Percentiles rank a stretch among this genome's conserved stretches.
phyloP scores from a whole-genome alignment of 2,113 vertebrate species.

The Prionailurus viverrinus region DNA sequence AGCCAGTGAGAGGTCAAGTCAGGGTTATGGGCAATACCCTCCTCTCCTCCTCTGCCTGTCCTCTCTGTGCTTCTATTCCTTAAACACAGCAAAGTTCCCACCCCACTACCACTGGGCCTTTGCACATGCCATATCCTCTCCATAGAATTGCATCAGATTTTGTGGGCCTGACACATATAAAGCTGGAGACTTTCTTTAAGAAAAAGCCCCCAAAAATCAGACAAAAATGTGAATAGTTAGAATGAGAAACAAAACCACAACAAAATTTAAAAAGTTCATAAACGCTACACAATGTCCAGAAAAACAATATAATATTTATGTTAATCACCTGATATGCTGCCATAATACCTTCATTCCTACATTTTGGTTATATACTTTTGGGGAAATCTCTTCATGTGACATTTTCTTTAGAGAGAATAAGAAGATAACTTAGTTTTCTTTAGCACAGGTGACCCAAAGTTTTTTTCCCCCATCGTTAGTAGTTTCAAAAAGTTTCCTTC shows the following conservation, averaged over 20 bases:
- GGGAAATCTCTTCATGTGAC: neutral
- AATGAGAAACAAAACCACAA: neutral
- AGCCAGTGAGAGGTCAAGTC: neutral
- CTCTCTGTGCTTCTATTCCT: neutral
- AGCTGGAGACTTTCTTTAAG: neutral
- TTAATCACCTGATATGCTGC: neutral
- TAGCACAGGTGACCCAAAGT: neutral
- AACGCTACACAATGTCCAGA: neutral
- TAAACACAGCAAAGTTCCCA: neutral
- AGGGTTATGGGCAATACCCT: neutral
- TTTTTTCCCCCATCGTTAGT: neutral
- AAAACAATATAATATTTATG: neutral
- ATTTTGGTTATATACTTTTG: neutral
- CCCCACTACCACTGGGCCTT: neutral
- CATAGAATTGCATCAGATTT: neutral
- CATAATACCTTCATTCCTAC: neutral
- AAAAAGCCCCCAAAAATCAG: neutral
- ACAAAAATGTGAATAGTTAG: neutral
- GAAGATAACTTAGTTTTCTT: neutral
- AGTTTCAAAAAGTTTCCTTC: neutral
- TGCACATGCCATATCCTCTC: neutral
- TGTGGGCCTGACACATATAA: neutral
- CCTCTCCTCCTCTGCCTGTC: neutral
- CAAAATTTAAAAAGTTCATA: neutral
- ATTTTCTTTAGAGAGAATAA: conserved; percentile 7